phyloP scores from a whole-genome alignment of 2,888 invertebrate species.

The Phyllotreta cruciferae region DNA sequence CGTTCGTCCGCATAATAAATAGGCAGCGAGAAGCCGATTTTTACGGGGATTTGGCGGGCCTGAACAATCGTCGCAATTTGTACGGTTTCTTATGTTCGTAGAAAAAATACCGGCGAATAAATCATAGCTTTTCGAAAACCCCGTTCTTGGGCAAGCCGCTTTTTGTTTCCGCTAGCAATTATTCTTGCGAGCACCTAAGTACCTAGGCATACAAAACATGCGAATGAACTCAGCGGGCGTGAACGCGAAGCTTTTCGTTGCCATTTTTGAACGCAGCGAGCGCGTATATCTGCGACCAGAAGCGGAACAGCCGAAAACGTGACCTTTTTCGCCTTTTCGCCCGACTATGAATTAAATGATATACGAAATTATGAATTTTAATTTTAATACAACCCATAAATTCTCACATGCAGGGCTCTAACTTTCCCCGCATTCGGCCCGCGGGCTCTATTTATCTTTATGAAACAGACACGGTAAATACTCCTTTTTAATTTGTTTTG shows the following conservation, averaged over 20 bases:
- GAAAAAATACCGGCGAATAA: too few relatives aligned
- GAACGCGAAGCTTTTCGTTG: slow-evolving; percentile 4
- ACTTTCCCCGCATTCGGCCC: not conserved
- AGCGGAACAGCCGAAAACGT: slow-evolving; percentile 17
- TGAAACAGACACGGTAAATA: slow-evolving; percentile 1
- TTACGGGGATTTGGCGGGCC: not conserved
- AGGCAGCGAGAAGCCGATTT: slow-evolving; percentile 7
- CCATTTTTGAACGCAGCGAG: not conserved
- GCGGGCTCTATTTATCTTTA: not conserved
- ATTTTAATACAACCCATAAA: slow-evolving; percentile 3
- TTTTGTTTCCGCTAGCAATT: slow-evolving; percentile 2
- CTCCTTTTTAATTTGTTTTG: not conserved
- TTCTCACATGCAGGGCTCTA: not conserved
- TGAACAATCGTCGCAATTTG: too few relatives aligned
- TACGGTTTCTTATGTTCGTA: not conserved
- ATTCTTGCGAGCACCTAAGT: too few relatives aligned
- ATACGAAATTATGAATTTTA: slow-evolving; percentile 7
- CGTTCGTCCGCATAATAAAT: slow-evolving; percentile 4
- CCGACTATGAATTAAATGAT: not conserved
- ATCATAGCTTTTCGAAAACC: too few relatives aligned
- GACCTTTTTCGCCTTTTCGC: slow-evolving; percentile 10
- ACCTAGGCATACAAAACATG: not conserved
- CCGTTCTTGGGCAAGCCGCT: not conserved
- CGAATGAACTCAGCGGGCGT: not conserved
- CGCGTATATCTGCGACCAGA: slow-evolving; percentile 8